These are phyloP conservation scores for Drosophila putrida DNA, from an alignment of 2,888 invertebrate genomes.

Conservation along the genomic window DNA sequence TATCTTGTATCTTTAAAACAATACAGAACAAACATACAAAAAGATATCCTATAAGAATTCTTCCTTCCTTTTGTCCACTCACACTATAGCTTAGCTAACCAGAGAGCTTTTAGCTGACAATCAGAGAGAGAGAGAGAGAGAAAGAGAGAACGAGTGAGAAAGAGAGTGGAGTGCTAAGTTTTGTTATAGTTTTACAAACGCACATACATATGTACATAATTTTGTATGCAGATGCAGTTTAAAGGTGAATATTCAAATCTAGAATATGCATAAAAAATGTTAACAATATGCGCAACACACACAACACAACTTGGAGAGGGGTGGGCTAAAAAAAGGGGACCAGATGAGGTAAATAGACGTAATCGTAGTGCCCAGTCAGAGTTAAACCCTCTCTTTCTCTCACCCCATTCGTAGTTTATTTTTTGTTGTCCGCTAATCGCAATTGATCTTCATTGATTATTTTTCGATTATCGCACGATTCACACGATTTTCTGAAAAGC, in stretches of 20 bases:
- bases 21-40: no score
- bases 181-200: background rate
- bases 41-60: background rate
- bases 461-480: slow-evolving; percentile 10
- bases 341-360: slow-evolving; percentile 1
- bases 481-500: slow-evolving; percentile 3
- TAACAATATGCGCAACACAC: slow-evolving; percentile 56
- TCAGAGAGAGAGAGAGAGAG: no score
- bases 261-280: slow-evolving; percentile 49
- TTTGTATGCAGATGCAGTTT: slow-evolving; percentile 28
- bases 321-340: background rate
- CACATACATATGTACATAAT: slow-evolving; percentile 6
- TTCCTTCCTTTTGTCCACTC: slow-evolving; percentile 8
- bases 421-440: slow-evolving; percentile 14
- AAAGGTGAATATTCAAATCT: slow-evolving; percentile 60
- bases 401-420: background rate
- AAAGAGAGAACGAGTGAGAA: background rate
- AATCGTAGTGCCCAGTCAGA: background rate
- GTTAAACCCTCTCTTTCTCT: background rate
- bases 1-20: no score
- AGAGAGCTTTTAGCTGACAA: background rate
- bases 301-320: background rate
- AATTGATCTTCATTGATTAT: slow-evolving; percentile 30
- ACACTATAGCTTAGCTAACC: background rate
- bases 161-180: slow-evolving; percentile 4